These are phyloP conservation scores for Orientallactaga sibirica DNA, from an alignment of 2,797 vertebrate genomes.

Conservation along the genomic window DNA sequence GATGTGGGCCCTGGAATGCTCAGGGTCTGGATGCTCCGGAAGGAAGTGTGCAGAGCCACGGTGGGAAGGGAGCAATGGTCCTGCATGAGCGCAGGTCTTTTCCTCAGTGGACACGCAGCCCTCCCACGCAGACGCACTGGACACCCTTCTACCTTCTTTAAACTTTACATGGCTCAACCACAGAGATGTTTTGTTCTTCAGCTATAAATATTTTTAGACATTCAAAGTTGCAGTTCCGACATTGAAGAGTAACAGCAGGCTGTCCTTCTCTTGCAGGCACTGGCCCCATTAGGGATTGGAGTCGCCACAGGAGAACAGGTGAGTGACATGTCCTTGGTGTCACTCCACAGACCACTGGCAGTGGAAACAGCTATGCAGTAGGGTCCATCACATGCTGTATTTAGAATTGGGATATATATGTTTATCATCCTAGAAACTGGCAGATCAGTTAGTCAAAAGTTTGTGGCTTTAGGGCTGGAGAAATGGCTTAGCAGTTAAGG, in stretches of 20 bases:
- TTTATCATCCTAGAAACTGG: background rate
- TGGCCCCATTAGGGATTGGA: conserved; percentile 89
- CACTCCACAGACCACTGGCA: background rate
- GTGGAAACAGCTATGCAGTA: rapidly evolving
- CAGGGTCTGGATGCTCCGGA: no score
- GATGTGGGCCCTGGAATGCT: background rate
- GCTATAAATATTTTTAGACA: conserved; percentile 58
- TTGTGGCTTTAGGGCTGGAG: background rate
- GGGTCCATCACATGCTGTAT: background rate
- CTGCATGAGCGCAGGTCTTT: rapidly evolving
- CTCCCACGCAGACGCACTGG: rapidly evolving
- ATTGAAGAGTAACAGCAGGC: conserved; percentile 32
- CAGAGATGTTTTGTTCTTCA: conserved; percentile 7
- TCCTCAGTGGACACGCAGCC: background rate
- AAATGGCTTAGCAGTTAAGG: no score
- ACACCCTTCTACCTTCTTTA: background rate
- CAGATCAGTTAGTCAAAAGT: background rate
- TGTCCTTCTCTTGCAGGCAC: conserved; percentile 86
- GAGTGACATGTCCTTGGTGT: conserved; percentile 47
- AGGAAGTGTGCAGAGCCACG: background rate
- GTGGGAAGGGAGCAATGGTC: background rate
- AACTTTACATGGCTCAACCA: background rate
- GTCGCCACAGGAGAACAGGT: conserved; percentile 92
- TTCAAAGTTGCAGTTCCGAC: background rate
- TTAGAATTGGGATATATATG: background rate